These are phyloP conservation scores for Oriolus oriolus DNA, from an alignment of 2,113 vertebrate species.

Conservation along the genomic window DNA sequence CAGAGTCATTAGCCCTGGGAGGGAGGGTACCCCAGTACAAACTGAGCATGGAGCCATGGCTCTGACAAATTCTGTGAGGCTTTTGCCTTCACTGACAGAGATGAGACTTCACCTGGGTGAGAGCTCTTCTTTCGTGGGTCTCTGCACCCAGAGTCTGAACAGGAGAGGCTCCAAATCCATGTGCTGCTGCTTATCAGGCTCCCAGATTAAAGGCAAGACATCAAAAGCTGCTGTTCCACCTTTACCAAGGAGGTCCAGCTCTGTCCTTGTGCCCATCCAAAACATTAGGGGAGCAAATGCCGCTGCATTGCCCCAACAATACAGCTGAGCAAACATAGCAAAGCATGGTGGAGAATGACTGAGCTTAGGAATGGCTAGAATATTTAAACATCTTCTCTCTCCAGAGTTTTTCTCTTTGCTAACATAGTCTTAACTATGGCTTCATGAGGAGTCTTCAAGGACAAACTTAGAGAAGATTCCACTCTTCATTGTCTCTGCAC, in stretches of 20 bases:
- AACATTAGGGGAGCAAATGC: background rate
- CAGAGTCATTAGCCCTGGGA: background rate
- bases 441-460: background rate
- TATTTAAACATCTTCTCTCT: background rate
- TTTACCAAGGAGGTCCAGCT: background rate
- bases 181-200: background rate
- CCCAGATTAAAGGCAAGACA: background rate
- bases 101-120: background rate
- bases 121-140: background rate
- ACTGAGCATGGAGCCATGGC: background rate
- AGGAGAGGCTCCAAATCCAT: background rate
- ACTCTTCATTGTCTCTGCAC: background rate
- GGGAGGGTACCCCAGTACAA: background rate
- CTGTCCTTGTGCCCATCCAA: background rate
- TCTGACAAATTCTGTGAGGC: background rate
- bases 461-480: background rate
- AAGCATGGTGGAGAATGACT: background rate
- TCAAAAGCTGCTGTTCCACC: background rate
- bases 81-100: background rate
- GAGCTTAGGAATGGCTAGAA: background rate
- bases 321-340: background rate
- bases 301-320: background rate
- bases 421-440: background rate
- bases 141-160: background rate
- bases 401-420: background rate